Base-by-base conservation (phyloP, 1,140 invertebrate genomes). In the Drosophila lini region DNA sequence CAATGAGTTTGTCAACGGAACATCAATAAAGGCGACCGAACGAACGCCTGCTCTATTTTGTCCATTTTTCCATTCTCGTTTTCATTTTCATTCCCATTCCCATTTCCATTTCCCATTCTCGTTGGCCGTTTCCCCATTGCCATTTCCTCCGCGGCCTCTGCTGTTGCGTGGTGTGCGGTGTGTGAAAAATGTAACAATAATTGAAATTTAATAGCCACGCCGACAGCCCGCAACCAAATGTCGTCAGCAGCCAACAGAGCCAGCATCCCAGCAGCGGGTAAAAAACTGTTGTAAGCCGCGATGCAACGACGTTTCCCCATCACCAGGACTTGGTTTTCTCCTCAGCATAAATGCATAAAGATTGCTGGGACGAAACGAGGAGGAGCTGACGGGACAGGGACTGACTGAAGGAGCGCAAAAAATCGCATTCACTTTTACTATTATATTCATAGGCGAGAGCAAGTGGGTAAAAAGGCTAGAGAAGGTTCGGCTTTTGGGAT, bases 141-240 rank as follows among this genome's bases (percentile, higher is more conserved):
- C 74, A 48, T 76, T 76, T 76, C 71, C 73, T 74, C 62, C 47
- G 65, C 70, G 56, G 47, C 74, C 61, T 50, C 60, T 62, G 65
- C 42, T 22, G 52, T 53, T 38, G 52, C 52, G 52, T 53, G 52
- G 57, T 74, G 63, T 68, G 62, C 78, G 64, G 80, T 86, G 83
- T 86, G 83, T 86, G 83, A 86, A 83, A 86, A 82, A 86, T 86
- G 83, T 83, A 88, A 89, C 80, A 84, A 80, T 88, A 88, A 88
- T 88, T 88, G 84, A 89, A 88, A 88, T 88, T 88, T 88, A 88
- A 88, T 88, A 88, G 83, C 84, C 70, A 57, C 73, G 80, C 52
- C 76, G 80, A 88, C 84, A 88, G 81, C 61, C 69, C 47, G 69
- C 58, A 59, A 77, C 63, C 78, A 83, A 78, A 62, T 81, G 68